A percentile compares a stretch with the other conserved stretches of the same genome.
phyloP scores from a whole-genome alignment of 2,888 invertebrate genomes.

The Pseudeuparius sepicola region DNA sequence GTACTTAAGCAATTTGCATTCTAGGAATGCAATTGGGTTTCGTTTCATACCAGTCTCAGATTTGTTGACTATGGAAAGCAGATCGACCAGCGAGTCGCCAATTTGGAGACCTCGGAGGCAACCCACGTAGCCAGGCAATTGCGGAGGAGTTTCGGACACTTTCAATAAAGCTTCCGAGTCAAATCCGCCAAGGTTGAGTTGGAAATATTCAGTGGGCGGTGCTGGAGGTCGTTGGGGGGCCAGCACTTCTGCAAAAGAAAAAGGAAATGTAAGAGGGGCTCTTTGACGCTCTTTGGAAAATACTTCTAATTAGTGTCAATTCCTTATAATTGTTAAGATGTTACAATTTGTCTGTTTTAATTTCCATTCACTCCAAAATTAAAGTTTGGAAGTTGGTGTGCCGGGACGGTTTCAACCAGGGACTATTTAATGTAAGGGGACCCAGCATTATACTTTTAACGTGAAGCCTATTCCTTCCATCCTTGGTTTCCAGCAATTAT shows the following conservation, averaged over 20 bases:
- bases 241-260: slow-evolving; percentile 58
- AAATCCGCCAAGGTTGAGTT: slow-evolving; percentile 78
- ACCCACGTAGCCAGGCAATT: slow-evolving; percentile 69
- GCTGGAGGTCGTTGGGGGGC: slow-evolving; percentile 83
- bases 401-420: too few species aligned
- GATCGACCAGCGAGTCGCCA: slow-evolving; percentile 67
- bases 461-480: too few species aligned
- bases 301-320: too few species aligned
- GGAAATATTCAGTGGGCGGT: slow-evolving; percentile 82
- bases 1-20: slow-evolving; percentile 3
- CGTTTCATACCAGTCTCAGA: slow-evolving; percentile 56
- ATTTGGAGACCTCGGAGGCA: slow-evolving; percentile 82
- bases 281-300: too few species aligned
- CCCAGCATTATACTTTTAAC: too few species aligned
- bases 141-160: slow-evolving; percentile 42
- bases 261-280: too few species aligned
- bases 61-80: slow-evolving; percentile 59
- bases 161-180: slow-evolving; percentile 62
- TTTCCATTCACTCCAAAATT: too few species aligned
- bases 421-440: too few species aligned
- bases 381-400: too few species aligned
- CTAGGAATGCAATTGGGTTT: slow-evolving; percentile 1
- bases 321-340: too few species aligned
- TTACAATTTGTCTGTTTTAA: too few species aligned
- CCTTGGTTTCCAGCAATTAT: too few species aligned